Conservation (phyloP, 35 echinoderm and acorn worm genomes). For the Eucidaris tribuloides region DNA sequence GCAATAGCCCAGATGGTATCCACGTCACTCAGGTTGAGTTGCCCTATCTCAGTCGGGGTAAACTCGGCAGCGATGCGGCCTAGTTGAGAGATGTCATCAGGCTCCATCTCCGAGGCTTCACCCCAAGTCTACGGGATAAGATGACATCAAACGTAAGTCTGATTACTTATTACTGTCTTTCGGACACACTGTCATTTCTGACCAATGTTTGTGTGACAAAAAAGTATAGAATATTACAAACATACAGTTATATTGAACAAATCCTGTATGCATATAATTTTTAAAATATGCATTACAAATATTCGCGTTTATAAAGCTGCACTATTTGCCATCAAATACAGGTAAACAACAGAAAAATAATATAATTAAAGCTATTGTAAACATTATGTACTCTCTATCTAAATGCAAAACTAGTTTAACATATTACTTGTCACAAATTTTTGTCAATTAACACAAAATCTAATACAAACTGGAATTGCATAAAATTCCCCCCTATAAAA, state of each 20-base stretch:
- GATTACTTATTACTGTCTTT: neutral
- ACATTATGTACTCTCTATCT: too few relatives aligned
- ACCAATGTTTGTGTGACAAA: neutral
- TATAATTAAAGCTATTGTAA: too few relatives aligned
- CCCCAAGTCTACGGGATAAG: slow-evolving; percentile 25
- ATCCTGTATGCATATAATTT: too few relatives aligned
- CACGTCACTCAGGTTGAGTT: slow-evolving; percentile 36
- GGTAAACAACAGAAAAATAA: too few relatives aligned
- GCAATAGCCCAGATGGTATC: slow-evolving; percentile 36
- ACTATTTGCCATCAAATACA: too few relatives aligned
- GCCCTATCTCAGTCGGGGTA: slow-evolving; percentile 6
- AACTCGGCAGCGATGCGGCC: slow-evolving; percentile 32
- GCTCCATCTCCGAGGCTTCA: neutral
- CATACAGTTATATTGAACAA: neutral
- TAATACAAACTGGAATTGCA: too few relatives aligned
- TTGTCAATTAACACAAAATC: too few relatives aligned
- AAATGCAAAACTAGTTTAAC: too few relatives aligned
- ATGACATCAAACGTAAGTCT: neutral
- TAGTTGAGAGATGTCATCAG: slow-evolving; percentile 25
- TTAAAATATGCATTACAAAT: too few relatives aligned
- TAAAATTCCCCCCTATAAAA: too few relatives aligned
- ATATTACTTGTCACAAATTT: too few relatives aligned
- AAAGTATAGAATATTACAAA: neutral
- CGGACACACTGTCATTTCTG: neutral
- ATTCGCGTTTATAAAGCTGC: too few relatives aligned